Percentiles rank a stretch among this genome's conserved stretches.
These are phyloP conservation scores for Mycalesis mineus DNA, from an alignment of 2,888 invertebrate species.

Conservation along the genomic window DNA sequence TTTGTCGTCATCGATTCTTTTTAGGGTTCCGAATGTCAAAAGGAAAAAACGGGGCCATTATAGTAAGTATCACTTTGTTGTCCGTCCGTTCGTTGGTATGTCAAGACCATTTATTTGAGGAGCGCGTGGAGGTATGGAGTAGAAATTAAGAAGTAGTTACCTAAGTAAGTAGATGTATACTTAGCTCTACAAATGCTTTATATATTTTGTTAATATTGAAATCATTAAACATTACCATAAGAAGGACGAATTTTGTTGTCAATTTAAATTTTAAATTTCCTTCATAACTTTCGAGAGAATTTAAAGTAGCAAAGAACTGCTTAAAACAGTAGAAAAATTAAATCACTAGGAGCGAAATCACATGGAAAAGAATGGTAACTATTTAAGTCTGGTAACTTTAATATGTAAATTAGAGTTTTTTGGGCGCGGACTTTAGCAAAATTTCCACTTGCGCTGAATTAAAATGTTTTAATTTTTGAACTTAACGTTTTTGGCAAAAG, in stretches of 20 bases:
- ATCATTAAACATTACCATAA: too few species aligned
- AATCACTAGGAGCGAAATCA: constrained; percentile 2
- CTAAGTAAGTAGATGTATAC: too few species aligned
- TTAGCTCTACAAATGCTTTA: too few species aligned
- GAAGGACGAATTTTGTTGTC: background rate
- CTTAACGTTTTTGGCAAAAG: background rate
- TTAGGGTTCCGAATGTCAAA: too few species aligned
- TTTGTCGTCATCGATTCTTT: too few species aligned
- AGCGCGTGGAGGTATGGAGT: too few species aligned
- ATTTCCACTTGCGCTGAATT: constrained; percentile 4
- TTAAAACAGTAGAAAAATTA: constrained; percentile 3
- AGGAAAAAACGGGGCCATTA: too few species aligned
- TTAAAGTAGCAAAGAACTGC: background rate
- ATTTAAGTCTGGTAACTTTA: constrained; percentile 4
- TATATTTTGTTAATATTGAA: too few species aligned
- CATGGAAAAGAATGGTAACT: constrained; percentile 1
- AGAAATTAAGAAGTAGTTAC: too few species aligned
- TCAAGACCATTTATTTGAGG: too few species aligned
- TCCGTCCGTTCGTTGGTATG: too few species aligned
- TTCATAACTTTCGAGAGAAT: background rate
- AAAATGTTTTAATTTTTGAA: constrained; percentile 11
- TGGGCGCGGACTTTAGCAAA: background rate
- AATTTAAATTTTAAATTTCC: background rate
- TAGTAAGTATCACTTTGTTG: too few species aligned
- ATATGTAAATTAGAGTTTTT: constrained; percentile 8